Percentiles rank a stretch among this genome's conserved stretches.
phyloP scores from a whole-genome alignment of 2,888 invertebrate species.

The Meghimatium bilineatum region DNA sequence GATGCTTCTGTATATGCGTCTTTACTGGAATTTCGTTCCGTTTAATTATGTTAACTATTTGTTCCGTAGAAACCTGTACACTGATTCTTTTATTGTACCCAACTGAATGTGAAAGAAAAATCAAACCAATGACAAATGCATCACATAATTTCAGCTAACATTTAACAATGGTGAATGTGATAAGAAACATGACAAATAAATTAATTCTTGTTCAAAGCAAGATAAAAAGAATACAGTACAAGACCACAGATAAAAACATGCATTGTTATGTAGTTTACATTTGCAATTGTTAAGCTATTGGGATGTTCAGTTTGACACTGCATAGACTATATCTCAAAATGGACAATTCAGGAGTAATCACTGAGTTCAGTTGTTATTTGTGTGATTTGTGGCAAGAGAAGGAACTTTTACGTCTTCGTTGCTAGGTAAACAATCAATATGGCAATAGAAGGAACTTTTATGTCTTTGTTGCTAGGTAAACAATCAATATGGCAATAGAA shows the following conservation, averaged over 20 bases:
- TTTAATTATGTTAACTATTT: too few relatives aligned
- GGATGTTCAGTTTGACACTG: conserved; percentile 34
- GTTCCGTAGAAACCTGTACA: too few relatives aligned
- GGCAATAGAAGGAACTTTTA: not conserved
- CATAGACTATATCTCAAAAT: conserved; percentile 23
- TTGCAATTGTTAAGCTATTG: conserved; percentile 14
- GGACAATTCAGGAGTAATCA: not conserved
- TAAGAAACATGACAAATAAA: not conserved
- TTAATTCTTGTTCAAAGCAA: conserved; percentile 4
- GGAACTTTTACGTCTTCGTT: not conserved
- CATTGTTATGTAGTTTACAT: not conserved
- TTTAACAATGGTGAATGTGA: not conserved
- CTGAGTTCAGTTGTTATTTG: not conserved
- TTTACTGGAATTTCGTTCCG: too few relatives aligned
- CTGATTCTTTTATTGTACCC: too few relatives aligned
- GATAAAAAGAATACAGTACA: not conserved
- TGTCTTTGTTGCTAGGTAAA: not conserved
- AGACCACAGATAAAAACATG: conserved; percentile 7
- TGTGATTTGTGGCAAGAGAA: not conserved
- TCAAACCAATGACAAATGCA: not conserved
- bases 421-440: not conserved
- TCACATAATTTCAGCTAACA: not conserved
- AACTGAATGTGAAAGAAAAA: not conserved
- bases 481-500: conserved; percentile 4
- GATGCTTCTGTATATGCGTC: too few relatives aligned